Percentiles rank a stretch among this genome's conserved stretches.
These are phyloP conservation scores for Centroberyx gerrardi DNA, from an alignment of 2,797 vertebrate species.

Conservation along the genomic window DNA sequence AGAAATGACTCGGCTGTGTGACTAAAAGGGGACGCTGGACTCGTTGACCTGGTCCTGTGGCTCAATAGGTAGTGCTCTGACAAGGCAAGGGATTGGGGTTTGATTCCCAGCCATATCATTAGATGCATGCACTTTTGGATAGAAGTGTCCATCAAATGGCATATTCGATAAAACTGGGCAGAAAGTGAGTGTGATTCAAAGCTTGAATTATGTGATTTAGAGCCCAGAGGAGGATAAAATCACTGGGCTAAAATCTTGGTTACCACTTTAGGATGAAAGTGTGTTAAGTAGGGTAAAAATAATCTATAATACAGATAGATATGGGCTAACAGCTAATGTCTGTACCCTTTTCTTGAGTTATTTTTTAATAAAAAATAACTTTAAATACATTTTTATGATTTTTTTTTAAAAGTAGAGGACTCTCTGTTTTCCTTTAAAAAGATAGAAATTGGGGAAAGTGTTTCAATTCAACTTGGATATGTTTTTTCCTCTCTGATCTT, in stretches of 20 bases:
- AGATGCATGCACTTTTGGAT: neutral
- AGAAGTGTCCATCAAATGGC: neutral
- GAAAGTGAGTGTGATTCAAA: neutral
- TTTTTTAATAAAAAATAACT: neutral
- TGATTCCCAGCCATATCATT: neutral
- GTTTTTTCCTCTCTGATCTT: conserved; percentile 27
- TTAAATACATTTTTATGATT: neutral
- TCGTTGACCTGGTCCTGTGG: neutral
- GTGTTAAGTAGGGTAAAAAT: conserved; percentile 9
- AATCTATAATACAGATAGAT: neutral
- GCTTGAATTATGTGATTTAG: conserved; percentile 6
- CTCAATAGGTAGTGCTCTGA: neutral
- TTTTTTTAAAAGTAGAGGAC: neutral
- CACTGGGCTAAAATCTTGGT: conserved; percentile 28
- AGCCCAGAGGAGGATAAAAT: too few species aligned
- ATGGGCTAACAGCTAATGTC: too few species aligned
- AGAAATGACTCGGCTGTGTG: neutral
- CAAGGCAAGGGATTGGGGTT: neutral
- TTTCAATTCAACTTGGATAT: conserved; percentile 10
- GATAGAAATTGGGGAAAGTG: neutral
- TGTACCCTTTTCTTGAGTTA: neutral
- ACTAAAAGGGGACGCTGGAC: conserved; percentile 3
- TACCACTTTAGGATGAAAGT: conserved; percentile 7
- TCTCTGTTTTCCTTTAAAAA: neutral
- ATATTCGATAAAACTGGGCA: too few species aligned